Evolutionary conservation across 2,797 vertebrate species (phyloP).

Genomic region (Dryobates pubescens): DNA sequence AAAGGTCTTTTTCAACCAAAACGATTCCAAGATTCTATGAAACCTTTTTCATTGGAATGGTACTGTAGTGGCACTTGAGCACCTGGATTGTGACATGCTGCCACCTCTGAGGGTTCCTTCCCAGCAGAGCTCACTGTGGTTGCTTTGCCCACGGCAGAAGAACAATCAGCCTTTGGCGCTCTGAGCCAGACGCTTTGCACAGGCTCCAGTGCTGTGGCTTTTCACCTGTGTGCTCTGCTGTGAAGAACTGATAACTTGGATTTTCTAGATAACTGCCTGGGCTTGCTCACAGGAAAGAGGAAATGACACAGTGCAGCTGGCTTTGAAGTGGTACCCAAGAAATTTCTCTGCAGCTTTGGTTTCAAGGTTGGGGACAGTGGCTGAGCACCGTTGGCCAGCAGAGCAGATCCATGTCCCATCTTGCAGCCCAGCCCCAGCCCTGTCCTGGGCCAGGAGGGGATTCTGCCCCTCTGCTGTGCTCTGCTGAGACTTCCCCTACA

Average conservation of each 20-base stretch:
- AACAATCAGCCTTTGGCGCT: fast-evolving
- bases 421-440: too few species aligned
- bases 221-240: not conserved
- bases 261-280: not conserved
- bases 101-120: not conserved
- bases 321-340: not conserved
- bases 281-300: constrained; percentile 28
- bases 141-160: fast-evolving
- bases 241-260: not conserved
- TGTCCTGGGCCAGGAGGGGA: too few species aligned
- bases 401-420: too few species aligned
- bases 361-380: not conserved
- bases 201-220: not conserved
- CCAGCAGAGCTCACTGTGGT: not conserved
- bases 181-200: not conserved
- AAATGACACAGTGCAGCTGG: not conserved
- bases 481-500: too few species aligned
- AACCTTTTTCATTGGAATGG: too few species aligned
- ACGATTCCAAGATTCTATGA: too few species aligned
- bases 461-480: too few species aligned
- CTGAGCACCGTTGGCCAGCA: fast-evolving
- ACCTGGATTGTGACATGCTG: not conserved
- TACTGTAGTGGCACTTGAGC: not conserved
- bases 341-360: not conserved
- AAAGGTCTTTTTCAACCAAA: too few species aligned